Conservation (phyloP, 2,888 invertebrate species). For the Germaria angustata region DNA sequence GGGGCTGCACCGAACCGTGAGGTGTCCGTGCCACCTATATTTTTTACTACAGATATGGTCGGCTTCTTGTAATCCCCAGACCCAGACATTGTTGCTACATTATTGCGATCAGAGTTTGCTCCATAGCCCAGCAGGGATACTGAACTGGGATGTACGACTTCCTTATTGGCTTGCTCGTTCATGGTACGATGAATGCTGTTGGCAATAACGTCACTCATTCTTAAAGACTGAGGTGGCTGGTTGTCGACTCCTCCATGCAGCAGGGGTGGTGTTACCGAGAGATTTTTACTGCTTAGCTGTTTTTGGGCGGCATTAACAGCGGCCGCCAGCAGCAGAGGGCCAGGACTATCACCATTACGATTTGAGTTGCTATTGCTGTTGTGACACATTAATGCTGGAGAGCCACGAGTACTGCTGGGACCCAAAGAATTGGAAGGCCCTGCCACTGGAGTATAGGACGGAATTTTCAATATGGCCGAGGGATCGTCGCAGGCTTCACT, state of each 20-base stretch:
- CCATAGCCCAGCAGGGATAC: conserved; percentile 67
- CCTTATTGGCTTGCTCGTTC: conserved; percentile 80
- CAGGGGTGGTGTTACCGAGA: conserved; percentile 75
- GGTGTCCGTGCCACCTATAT: conserved; percentile 81
- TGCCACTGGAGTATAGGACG: conserved; percentile 89
- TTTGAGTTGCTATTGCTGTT: conserved; percentile 71
- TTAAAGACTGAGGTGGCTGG: conserved; percentile 84
- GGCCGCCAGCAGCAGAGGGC: conserved; percentile 75
- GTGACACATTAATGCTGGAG: conserved; percentile 71
- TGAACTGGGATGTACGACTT: conserved; percentile 73
- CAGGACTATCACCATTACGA: conserved; percentile 81
- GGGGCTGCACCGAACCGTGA: conserved; percentile 79
- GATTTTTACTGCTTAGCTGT: conserved; percentile 68
- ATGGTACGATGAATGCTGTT: conserved; percentile 93
- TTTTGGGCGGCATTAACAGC: conserved; percentile 71
- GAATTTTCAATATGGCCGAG: conserved; percentile 93
- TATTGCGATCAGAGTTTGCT: conserved; percentile 80
- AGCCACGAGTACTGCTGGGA: conserved; percentile 65
- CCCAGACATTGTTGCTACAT: conserved; percentile 34
- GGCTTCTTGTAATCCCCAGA: conserved; percentile 80
- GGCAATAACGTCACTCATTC: conserved; percentile 92
- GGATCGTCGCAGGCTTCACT: conserved; percentile 82
- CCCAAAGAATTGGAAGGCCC: conserved; percentile 74
- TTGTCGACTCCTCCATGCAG: conserved; percentile 78
- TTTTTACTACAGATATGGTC: conserved; percentile 83